Base-by-base conservation (phyloP, 2,888 invertebrate genomes). In the Stenodema calcarata region DNA sequence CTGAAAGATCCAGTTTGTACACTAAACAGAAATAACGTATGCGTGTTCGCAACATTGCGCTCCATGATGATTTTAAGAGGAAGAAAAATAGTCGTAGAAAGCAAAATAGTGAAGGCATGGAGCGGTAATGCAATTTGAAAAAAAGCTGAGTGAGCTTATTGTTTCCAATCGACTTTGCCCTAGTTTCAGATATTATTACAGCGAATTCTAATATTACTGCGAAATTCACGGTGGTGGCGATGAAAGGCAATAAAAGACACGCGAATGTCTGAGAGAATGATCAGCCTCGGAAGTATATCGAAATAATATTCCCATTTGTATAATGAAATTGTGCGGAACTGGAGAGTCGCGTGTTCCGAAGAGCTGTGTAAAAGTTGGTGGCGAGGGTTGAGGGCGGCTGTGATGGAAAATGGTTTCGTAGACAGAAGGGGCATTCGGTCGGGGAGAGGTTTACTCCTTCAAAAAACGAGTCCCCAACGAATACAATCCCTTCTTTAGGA, bases 301-400 rank as follows among this genome's bases (percentile, higher is more conserved):
- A 82, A 82, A 82, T 82, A 82, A 82, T 82, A 69, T 82, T 82
- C 82, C 62, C 82, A 82, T 82, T 82, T 82, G 82, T 82, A 82
- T 82, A 82, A 82, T 82, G 82, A 18, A 82, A 82, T 70, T 69
- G 82, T 18, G 42, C 14, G 78, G 23, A 23, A 11, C 27, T 12
- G 50, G 50, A 50, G 50, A 50, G 23, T 62, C 3, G 62, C 62
- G 62, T 62, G 62, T 62, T 62, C 23, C 9, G 62, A 62, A 23
- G 62, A 62, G 62, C 18, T 62, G 62, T 23, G 62, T 23, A 35
- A 18, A 62, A 62, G 62, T 62, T 78, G 12, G 78, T n/a, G 27
- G 78, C 1, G 35, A 73, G 18, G 54, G 11, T 6, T 54, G 54
- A 54, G 2, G 11, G 54, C 11, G 35, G 18, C 35, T 30, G 16